Evolutionary conservation across 2,113 vertebrate genomes (phyloP).

Genomic region (Heterotilapia buettikoferi): DNA sequence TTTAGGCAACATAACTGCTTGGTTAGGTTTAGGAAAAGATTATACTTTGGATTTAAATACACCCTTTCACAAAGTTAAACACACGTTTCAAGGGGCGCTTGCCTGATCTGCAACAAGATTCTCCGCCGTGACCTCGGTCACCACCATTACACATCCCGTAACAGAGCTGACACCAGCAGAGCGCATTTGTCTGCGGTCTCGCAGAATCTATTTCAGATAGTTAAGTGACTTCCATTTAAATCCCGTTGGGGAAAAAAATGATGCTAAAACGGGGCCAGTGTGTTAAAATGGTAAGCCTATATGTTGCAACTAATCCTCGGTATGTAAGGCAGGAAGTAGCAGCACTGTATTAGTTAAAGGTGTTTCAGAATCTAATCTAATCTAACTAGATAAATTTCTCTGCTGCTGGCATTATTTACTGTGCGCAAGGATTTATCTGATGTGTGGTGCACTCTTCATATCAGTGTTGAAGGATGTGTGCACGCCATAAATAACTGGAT

Average conservation of each 20-base stretch:
- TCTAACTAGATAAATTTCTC: not conserved
- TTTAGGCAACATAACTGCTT: not conserved
- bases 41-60: not conserved
- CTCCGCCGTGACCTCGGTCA: not conserved
- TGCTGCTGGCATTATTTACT: not conserved
- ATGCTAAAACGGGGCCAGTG: not conserved
- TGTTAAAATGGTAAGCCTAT: not conserved
- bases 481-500: not conserved
- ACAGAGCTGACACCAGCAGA: not conserved
- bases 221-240: not conserved
- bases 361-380: not conserved
- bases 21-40: not conserved
- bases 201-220: not conserved
- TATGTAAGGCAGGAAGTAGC: not conserved
- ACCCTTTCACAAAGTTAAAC: not conserved
- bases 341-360: not conserved
- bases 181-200: not conserved
- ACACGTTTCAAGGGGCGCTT: not conserved
- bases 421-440: not conserved
- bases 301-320: not conserved
- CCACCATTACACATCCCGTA: not conserved
- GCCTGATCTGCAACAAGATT: not conserved
- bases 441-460: not conserved
- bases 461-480: not conserved
- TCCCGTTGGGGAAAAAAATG: fast-evolving